Evolutionary conservation across 2,888 invertebrate species (phyloP), one percentile per base, ranked within the genome.

Genomic region (Dynastes hyllus): DNA sequence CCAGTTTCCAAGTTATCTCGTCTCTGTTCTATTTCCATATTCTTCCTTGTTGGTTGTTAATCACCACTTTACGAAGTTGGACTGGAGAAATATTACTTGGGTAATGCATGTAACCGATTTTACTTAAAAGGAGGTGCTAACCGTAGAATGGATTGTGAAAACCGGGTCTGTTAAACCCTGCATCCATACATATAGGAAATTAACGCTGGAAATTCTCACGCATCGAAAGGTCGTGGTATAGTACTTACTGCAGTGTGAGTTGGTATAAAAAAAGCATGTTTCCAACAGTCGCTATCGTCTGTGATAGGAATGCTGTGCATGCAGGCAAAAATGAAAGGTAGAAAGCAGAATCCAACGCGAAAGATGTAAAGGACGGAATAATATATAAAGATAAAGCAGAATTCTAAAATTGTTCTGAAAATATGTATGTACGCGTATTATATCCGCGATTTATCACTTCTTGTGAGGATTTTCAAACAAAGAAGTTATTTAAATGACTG

Each of bases 61-160:
- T 45, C 45, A 2, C 45, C 45, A 2, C 45, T 0, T 45, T 11
- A 45, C 45, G 45, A 45, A 45, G 11, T 11, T 11, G 45, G 45
- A 45, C 9, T 11, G 8, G 8, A 45, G 45, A 45, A 45, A 45
- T 45, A 45, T 45, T 53, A 53, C 16, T 53, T n/a, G 16, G 5
- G n/a, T 53, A 61, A 61, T 29, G 27, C 29, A 29, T 8, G 61
- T 61, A 61, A 61, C 61, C 27, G 61, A 61, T 61, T 61, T 61
- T 61, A 61, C 61, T 61, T 61, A 61, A 61, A 61, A 61, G 61
- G 61, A 61, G 27, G 61, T 61, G 61, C 61, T 61, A 61, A 61
- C 27, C 27, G 29, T 61, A 61, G 22, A 61, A 61, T 61, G 61
- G 61, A 27, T 29, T 61, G 61, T 8, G 61, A 61, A 61, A 61